Conservation (phyloP, 2,888 invertebrate genomes). For the Sepiola atlantica region DNA sequence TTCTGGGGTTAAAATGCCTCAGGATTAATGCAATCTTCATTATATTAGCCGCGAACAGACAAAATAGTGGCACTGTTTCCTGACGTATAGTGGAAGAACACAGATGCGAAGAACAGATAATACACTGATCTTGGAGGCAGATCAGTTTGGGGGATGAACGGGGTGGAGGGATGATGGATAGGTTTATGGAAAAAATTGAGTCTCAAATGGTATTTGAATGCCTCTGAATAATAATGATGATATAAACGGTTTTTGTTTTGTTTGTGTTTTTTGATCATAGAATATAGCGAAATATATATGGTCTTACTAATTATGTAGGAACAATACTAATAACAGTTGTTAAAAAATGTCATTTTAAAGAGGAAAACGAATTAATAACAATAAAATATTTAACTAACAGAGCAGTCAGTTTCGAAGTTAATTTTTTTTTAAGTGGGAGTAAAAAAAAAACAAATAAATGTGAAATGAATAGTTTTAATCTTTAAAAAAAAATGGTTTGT, state of each 20-base stretch:
- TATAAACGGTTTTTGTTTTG: neutral
- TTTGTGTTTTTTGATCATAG: neutral
- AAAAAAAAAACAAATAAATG: neutral
- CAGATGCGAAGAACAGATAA: too few relatives aligned
- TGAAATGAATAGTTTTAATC: neutral
- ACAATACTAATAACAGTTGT: conserved; percentile 6
- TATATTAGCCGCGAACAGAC: too few relatives aligned
- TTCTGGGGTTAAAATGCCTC: too few relatives aligned
- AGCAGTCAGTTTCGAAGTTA: neutral
- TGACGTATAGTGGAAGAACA: too few relatives aligned
- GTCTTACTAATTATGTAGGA: neutral
- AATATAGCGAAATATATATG: neutral
- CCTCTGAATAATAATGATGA: neutral
- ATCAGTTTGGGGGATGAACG: neutral
- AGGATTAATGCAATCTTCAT: too few relatives aligned
- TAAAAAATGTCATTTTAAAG: neutral
- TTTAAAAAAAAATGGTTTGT: too few relatives aligned
- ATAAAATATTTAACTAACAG: neutral
- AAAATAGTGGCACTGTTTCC: too few relatives aligned
- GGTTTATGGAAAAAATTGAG: neutral
- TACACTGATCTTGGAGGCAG: neutral
- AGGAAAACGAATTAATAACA: conserved; percentile 15
- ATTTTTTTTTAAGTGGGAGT: neutral
- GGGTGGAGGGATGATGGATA: neutral
- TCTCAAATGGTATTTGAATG: neutral